These are phyloP conservation scores for Epinotia brunnichana DNA, from an alignment of 2,888 invertebrate species.

Conservation along the genomic window DNA sequence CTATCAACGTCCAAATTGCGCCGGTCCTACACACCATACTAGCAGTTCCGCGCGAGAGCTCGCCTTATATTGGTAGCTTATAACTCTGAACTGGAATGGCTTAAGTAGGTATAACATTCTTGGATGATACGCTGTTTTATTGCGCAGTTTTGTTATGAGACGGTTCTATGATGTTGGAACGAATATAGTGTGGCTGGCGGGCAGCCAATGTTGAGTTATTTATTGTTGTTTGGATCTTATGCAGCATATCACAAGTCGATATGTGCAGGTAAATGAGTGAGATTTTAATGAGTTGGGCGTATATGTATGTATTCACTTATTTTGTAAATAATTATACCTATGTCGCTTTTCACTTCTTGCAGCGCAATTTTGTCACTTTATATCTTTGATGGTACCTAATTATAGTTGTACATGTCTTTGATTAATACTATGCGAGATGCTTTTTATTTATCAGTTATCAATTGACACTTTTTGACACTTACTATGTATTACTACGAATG, in stretches of 20 bases:
- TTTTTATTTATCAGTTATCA: no score
- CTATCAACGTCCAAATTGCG: not conserved
- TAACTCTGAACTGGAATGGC: not conserved
- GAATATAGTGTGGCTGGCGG: slow-evolving; percentile 33
- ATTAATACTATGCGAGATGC: no score
- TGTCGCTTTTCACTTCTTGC: no score
- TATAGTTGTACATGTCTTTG: no score
- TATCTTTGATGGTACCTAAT: no score
- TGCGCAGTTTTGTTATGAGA: not conserved
- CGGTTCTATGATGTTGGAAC: slow-evolving; percentile 30
- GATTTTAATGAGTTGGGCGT: not conserved
- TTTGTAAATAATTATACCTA: not conserved
- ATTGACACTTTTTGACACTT: no score
- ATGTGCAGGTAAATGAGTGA: slow-evolving; percentile 27
- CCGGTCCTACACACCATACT: not conserved
- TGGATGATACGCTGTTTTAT: not conserved
- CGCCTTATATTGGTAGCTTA: not conserved
- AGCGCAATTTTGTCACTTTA: no score
- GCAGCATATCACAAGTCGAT: slow-evolving; percentile 24
- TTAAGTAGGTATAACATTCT: not conserved
- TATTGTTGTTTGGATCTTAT: slow-evolving; percentile 31
- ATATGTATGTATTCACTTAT: not conserved
- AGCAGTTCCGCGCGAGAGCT: not conserved
- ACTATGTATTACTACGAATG: no score
- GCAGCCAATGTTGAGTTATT: slow-evolving; percentile 40